Conservation (phyloP, 2,797 vertebrate genomes). For the Anisognathus igniventris region DNA sequence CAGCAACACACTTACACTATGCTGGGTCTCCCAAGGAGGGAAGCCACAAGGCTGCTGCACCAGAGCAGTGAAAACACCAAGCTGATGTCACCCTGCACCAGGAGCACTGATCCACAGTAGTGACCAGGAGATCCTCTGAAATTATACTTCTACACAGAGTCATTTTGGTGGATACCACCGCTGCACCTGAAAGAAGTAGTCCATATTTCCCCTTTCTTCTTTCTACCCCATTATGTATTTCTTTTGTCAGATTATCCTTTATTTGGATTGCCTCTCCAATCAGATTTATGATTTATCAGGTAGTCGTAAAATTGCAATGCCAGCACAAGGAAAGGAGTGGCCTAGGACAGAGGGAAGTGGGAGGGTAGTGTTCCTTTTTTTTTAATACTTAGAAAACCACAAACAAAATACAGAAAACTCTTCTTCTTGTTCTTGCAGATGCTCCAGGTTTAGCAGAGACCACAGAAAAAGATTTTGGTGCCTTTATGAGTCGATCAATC, state of each 20-base stretch:
- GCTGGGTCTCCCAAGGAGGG: neutral
- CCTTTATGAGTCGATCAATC: conserved; percentile 82
- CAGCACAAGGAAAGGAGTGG: neutral
- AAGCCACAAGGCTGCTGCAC: neutral
- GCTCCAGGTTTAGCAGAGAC: conserved; percentile 80
- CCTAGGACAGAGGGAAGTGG: neutral
- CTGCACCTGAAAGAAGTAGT: neutral
- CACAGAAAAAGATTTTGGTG: conserved; percentile 67
- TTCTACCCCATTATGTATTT: neutral
- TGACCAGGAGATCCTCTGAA: neutral
- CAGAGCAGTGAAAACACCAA: neutral
- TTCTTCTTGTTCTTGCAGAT: conserved; percentile 72
- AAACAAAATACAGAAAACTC: neutral
- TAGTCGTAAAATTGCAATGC: neutral
- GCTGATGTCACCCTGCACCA: neutral
- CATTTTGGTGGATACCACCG: neutral
- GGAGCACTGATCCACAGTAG: neutral
- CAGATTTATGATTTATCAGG: neutral
- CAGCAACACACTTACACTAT: neutral
- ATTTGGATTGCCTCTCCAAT: neutral
- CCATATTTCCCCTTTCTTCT: neutral
- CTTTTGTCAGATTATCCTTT: neutral
- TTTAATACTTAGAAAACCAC: neutral
- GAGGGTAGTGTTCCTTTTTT: neutral
- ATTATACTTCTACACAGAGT: neutral